Evolutionary conservation across 2,888 invertebrate species (phyloP), one percentile per base, ranked within the genome.

Genomic region (Keiferia lycopersicella): DNA sequence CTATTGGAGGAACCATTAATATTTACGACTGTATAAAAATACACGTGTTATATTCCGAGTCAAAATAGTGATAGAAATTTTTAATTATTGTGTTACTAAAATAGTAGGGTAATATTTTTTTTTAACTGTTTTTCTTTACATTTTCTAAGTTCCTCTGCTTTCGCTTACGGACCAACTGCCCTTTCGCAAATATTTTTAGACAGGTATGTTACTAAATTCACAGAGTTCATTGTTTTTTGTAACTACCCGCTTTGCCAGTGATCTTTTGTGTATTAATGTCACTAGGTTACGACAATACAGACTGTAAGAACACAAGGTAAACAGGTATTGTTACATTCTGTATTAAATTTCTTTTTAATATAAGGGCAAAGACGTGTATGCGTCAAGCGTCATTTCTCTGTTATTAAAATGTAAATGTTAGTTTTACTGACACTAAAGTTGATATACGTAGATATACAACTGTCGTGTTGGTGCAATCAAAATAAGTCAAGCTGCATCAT

Each of bases 31-130:
- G 20, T 64, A 63, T 65, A 67, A 64, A 61, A 64, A 61, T 64
- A 58, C 63, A 67, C 65, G 65, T 66, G 63, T 68, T 66, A 64
- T 67, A 65, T 67, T 64, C 64, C 66, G 65, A 71, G 70, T 69
- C 70, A 71, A 50, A 64, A 66, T 71, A 68, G 67, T 67, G 60
- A 64, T 68, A 69, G 64, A 60, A 66, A 63, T 65, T 66, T 68
- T 62, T 61, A 64, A 68, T 63, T 64, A 65, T 71, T 69, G 65
- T 64, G 68, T 70, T 70, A 69, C 63, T 69, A 67, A 48, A 65
- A 65, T 66, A 66, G 45, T 66, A 69, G 65, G 63, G 56, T 67
- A 69, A 61, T 65, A 64, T 67, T 69, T 68, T 66, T 63, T 61
- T 68, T 16, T 53, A 67, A 61, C 63, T 65, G 65, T 65, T 59